These are phyloP conservation scores for Erebia palarica DNA, from an alignment of 2,888 invertebrate species.

Conservation along the genomic window DNA sequence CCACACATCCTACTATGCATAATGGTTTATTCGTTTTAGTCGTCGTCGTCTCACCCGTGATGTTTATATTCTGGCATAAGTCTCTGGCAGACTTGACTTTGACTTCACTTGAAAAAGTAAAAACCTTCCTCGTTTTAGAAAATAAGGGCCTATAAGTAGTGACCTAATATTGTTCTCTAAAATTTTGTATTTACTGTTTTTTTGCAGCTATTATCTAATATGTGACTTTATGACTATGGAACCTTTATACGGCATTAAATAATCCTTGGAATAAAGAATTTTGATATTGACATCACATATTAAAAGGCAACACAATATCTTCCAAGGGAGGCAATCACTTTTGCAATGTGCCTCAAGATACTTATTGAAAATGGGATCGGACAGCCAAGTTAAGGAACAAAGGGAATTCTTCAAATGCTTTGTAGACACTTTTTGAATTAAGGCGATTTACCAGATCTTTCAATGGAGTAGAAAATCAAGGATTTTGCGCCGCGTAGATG, in stretches of 20 bases:
- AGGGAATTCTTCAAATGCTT: slow-evolving; percentile 39
- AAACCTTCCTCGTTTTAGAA: too few species aligned
- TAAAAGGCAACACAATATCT: slow-evolving; percentile 15
- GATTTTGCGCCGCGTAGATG: slow-evolving; percentile 19
- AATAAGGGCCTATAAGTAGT: too few species aligned
- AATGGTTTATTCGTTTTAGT: too few species aligned
- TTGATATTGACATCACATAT: slow-evolving; percentile 5
- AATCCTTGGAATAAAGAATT: slow-evolving; percentile 18
- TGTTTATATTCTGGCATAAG: too few species aligned
- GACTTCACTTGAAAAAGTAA: too few species aligned
- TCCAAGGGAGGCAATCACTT: slow-evolving; percentile 20
- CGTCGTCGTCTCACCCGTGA: too few species aligned
- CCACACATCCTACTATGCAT: too few species aligned
- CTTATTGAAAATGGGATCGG: slow-evolving; percentile 25
- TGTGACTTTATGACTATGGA: slow-evolving; percentile 4
- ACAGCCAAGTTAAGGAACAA: slow-evolving; percentile 37
- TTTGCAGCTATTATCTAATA: slow-evolving; percentile 6
- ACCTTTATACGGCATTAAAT: slow-evolving; percentile 12
- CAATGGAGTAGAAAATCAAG: slow-evolving; percentile 30
- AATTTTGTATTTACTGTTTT: background rate
- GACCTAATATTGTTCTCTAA: too few species aligned
- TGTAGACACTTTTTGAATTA: slow-evolving; percentile 39
- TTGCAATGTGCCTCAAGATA: slow-evolving; percentile 20
- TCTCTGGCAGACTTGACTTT: too few species aligned
- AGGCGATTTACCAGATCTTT: slow-evolving; percentile 40